Evolutionary conservation across 2,888 invertebrate species (phyloP), one percentile per base, ranked within the genome.

Genomic region (Falcaria lacertinaria): DNA sequence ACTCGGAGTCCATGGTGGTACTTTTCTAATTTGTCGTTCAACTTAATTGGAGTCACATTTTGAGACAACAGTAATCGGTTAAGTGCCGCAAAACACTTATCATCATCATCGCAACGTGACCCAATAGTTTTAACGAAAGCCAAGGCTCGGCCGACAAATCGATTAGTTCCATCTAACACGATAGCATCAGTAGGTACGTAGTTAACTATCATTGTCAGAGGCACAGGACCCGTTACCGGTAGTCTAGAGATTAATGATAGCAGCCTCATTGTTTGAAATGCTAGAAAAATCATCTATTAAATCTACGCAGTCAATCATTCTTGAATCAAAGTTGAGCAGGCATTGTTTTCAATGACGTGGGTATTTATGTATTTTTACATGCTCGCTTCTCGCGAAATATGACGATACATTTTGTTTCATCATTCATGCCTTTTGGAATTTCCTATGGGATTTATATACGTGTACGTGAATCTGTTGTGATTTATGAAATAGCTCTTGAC

Each of bases 181-280:
- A 84, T 83, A 79, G 51, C 70, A 82, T 84, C 82, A 53, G 63
- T 71, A n/a, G n/a, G n/a, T n/a, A 64, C 69, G 68, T 78, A 77
- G 83, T 80, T 74, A 80, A 73, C 74, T 69, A 83, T 81, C 80
- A 79, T 75, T 80, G 82, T 79, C 67, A 55, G 57, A 44, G 38
- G 42, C 14, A 39, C 8, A 13, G 34, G 51, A 54, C 53, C 75
- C 65, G 75, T 74, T 78, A 75, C 80, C 83, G 70, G 84, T 83
- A 85, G 83, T 75, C 68, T 52, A 48, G 65, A 83, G 84, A 86
- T 86, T 83, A 79, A 85, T 86, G 84, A 82, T 81, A 79, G 58
- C 50, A 60, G 48, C 44, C 44, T 77, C 72, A 77, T 82, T 80
- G 80, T 83, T 80, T 83, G 77, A 71, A 76, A 79, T 73, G 69